phyloP scores from a whole-genome alignment of 2,113 vertebrate species.

The Syngnathus floridae region DNA sequence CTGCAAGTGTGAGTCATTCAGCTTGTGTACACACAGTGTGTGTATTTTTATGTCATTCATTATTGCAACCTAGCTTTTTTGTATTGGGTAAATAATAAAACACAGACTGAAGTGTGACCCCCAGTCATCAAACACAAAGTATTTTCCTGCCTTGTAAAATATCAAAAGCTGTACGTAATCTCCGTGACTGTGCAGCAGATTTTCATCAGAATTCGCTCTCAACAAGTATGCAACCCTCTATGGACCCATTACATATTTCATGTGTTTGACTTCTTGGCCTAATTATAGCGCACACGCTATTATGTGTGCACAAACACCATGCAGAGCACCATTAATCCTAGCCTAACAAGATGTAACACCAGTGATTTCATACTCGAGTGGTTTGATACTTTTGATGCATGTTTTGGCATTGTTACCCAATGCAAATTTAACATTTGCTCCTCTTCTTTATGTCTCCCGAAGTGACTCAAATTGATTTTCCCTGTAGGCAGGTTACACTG shows the following conservation, averaged over 20 bases:
- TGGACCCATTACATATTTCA: conserved; percentile 28
- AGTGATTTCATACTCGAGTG: conserved; percentile 24
- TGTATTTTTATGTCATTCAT: too few relatives aligned
- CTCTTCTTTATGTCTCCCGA: conserved; percentile 23
- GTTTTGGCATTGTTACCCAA: conserved; percentile 18
- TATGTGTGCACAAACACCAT: conserved; percentile 25
- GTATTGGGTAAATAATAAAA: conserved; percentile 33
- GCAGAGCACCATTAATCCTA: conserved; percentile 36
- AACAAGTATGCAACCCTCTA: conserved; percentile 26
- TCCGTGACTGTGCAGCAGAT: conserved; percentile 9
- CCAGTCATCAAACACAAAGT: conserved; percentile 6
- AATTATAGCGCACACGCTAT: conserved; percentile 39
- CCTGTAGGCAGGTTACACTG: neutral
- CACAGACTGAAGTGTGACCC: conserved; percentile 2
- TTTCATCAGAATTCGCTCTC: conserved; percentile 45
- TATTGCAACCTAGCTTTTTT: too few relatives aligned
- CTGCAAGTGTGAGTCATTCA: too few relatives aligned
- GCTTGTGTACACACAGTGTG: too few relatives aligned
- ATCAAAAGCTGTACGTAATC: conserved; percentile 5
- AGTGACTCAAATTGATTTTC: conserved; percentile 38
- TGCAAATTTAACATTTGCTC: conserved; percentile 51
- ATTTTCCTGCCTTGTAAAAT: neutral
- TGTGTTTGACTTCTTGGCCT: conserved; percentile 39
- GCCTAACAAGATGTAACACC: conserved; percentile 13
- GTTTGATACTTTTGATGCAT: conserved; percentile 9